These are phyloP conservation scores for Andricus quercusramuli DNA, from an alignment of 2,888 invertebrate genomes.

Conservation along the genomic window DNA sequence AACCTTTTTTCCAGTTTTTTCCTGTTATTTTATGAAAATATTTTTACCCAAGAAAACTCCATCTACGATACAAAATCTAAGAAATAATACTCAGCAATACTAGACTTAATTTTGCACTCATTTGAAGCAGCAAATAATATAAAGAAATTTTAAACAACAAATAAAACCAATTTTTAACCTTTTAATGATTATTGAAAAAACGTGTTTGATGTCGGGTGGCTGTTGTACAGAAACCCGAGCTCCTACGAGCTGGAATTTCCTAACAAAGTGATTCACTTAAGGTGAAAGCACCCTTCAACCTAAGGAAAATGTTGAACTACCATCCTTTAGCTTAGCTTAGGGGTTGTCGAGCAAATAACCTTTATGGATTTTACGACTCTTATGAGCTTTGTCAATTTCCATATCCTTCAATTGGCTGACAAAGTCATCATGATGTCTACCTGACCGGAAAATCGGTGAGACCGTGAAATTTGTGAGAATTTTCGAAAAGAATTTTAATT, in stretches of 20 bases:
- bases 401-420: not conserved
- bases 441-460: too few species aligned
- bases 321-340: not conserved
- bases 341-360: constrained; percentile 1
- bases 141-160: not conserved
- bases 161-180: not conserved
- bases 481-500: too few species aligned
- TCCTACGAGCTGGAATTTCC: not conserved
- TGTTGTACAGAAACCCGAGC: not conserved
- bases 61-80: not conserved
- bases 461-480: too few species aligned
- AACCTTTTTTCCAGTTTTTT: too few species aligned
- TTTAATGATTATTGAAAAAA: not conserved
- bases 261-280: not conserved
- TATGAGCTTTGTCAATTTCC: not conserved
- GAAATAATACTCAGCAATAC: not conserved
- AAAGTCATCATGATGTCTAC: too few species aligned
- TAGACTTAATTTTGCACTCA: not conserved
- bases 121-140: not conserved
- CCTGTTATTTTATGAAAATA: too few species aligned
- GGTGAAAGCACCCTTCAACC: not conserved
- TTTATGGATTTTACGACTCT: not conserved
- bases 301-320: not conserved
- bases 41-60: too few species aligned
- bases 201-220: not conserved